Evolutionary conservation across 2,113 vertebrate genomes (phyloP).

Genomic region (Ctenomys sociabilis): DNA sequence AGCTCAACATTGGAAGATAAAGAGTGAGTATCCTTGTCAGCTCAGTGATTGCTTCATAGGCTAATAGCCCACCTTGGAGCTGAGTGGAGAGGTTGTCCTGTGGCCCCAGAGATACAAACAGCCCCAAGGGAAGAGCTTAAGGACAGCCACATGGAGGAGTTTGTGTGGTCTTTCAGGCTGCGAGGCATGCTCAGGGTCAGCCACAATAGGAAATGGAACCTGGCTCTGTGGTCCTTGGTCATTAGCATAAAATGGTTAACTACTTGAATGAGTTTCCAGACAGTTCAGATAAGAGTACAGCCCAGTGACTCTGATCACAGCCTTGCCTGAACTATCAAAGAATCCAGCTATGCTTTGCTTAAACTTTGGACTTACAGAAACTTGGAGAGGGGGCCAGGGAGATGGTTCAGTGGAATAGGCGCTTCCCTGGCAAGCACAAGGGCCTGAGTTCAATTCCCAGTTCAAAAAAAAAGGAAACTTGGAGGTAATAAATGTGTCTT

Average conservation of each 20-base stretch:
- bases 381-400: too few relatives aligned
- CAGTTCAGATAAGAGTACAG: not conserved
- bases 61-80: not conserved
- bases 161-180: not conserved
- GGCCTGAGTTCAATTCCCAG: too few relatives aligned
- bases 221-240: not conserved
- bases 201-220: not conserved
- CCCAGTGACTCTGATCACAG: too few relatives aligned
- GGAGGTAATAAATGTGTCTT: not conserved
- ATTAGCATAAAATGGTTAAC: not conserved
- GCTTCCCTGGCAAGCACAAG: too few relatives aligned
- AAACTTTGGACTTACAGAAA: not conserved
- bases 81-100: not conserved
- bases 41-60: not conserved
- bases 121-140: not conserved
- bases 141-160: too few relatives aligned
- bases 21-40: not conserved
- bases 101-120: not conserved
- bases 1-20: not conserved
- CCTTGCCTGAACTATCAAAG: not conserved
- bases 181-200: too few relatives aligned
- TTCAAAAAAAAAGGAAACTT: too few relatives aligned
- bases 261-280: not conserved
- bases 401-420: too few relatives aligned
- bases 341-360: not conserved